Evolutionary conservation across 92 coral and sea anemone species (phyloP).

Genomic region (Porites cylindrica): DNA sequence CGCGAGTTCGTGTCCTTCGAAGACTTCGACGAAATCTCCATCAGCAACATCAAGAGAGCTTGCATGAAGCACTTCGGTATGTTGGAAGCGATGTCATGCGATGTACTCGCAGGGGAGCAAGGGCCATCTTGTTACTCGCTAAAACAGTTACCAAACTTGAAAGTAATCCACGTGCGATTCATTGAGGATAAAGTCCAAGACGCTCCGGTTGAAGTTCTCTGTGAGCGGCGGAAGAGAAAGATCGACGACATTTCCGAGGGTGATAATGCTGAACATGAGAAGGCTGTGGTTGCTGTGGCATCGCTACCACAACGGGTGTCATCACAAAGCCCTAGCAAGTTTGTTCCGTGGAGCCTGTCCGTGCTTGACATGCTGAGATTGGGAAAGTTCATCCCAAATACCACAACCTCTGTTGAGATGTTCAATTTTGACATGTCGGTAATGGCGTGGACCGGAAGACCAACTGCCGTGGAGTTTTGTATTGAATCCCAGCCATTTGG

Average conservation of each 20-base stretch:
- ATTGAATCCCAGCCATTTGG: constrained; percentile 20
- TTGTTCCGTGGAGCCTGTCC: constrained; percentile 34
- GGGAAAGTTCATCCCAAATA: constrained; percentile 11
- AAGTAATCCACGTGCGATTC: constrained; percentile 49
- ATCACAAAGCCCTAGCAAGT: neutral
- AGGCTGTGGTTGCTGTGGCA: too few species aligned
- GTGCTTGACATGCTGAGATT: constrained; percentile 39
- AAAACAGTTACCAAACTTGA: constrained; percentile 42
- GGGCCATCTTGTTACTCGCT: constrained; percentile 41
- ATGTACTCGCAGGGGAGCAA: constrained; percentile 59
- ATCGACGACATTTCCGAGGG: too few species aligned
- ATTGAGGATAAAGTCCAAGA: neutral
- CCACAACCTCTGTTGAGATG: constrained; percentile 19
- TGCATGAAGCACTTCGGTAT: constrained; percentile 44
- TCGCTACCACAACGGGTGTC: too few species aligned
- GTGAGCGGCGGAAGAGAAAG: too few species aligned
- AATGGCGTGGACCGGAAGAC: constrained; percentile 27
- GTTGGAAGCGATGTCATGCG: constrained; percentile 30
- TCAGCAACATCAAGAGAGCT: constrained; percentile 40
- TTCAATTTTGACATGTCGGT: constrained; percentile 27
- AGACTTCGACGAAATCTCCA: neutral
- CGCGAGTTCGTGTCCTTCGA: too few species aligned
- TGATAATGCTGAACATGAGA: too few species aligned
- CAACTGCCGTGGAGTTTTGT: constrained; percentile 40
- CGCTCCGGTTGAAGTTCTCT: too few species aligned